Evolutionary conservation across 2,113 vertebrate genomes (phyloP), one percentile per base, ranked within the genome.

Genomic region (Clupea harengus): DNA sequence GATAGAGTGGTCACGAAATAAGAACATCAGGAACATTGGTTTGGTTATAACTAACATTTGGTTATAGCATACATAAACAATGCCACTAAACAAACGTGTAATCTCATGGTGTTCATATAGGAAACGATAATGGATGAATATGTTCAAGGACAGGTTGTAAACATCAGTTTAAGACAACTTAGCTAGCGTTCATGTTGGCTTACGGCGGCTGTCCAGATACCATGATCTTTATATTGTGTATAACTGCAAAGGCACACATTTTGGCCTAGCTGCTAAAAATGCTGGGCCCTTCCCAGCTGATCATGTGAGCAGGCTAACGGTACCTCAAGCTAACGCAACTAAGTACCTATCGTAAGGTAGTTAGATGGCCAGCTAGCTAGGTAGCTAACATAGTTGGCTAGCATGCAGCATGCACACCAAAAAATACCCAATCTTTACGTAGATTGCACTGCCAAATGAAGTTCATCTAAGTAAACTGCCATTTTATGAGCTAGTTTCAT

Each of bases 281-380:
- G 22, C 6, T 17, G 28, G 5, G 28, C 25, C 72, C 72, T 78
- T 13, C 32, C 25, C 72, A 17, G 13, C 28, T 39, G 5, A 17
- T 39, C 32, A 78, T 32, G 54, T 7, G 32, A 78, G 28, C 28
- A 78, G 13, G 32, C 28, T 39, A 78, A 78, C 13, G 39, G 32
- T 15, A 78, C 13, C 28, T 15, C 64, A 13, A 32, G 72, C 72
- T 78, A 78, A 32, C 72, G 2, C 72, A 32, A 75, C 67, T 32
- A 25, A 28, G 32, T 25, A 39, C 28, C 11, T 78, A 78, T 32
- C 67, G 72, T 78, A 39, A 39, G 32, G 28, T 17, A 22, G 18
- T 60, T 17, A 20, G 22, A 4, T 83, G 49, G 80, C 0, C n/a
- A 54, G n/a, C 45, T 52, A 82, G 83, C 25, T 83, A 83, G 86